Percentiles rank a stretch among this genome's conserved stretches.
These are phyloP conservation scores for Cettia cetti DNA, from an alignment of 2,113 vertebrate genomes.

Conservation along the genomic window DNA sequence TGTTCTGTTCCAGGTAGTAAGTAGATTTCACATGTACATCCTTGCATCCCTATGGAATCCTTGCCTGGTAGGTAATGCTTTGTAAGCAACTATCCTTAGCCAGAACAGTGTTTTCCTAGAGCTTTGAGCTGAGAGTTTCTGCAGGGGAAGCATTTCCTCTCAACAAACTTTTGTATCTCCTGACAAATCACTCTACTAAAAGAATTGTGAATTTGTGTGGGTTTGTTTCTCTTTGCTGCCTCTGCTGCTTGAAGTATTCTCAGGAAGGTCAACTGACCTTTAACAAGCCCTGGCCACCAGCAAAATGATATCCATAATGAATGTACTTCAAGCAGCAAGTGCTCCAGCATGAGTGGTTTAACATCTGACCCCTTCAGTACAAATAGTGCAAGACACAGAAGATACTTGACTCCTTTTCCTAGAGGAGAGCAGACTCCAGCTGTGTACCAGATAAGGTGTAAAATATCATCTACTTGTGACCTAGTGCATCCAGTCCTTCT, in stretches of 20 bases:
- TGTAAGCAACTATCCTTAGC: background rate
- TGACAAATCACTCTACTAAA: background rate
- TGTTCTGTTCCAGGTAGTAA: background rate
- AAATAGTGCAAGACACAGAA: background rate
- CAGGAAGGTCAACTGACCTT: slow-evolving; percentile 31
- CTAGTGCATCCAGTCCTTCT: accelerated
- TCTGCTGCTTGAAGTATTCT: background rate
- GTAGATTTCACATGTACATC: background rate
- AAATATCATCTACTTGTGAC: background rate
- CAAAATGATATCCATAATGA: slow-evolving; percentile 1
- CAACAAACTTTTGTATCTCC: background rate
- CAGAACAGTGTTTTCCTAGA: background rate
- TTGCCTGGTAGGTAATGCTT: background rate
- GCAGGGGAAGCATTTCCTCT: background rate
- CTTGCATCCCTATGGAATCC: background rate
- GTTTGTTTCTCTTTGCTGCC: slow-evolving; percentile 1
- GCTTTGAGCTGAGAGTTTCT: background rate
- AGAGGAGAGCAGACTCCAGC: background rate
- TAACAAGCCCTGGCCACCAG: background rate
- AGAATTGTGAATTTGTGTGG: background rate
- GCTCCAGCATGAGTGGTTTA: slow-evolving; percentile 1
- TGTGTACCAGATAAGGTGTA: background rate
- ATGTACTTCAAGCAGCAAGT: background rate
- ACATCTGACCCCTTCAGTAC: background rate
- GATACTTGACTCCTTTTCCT: background rate